Base-by-base conservation (phyloP, 2,797 vertebrate genomes). In the Mus spretus region DNA sequence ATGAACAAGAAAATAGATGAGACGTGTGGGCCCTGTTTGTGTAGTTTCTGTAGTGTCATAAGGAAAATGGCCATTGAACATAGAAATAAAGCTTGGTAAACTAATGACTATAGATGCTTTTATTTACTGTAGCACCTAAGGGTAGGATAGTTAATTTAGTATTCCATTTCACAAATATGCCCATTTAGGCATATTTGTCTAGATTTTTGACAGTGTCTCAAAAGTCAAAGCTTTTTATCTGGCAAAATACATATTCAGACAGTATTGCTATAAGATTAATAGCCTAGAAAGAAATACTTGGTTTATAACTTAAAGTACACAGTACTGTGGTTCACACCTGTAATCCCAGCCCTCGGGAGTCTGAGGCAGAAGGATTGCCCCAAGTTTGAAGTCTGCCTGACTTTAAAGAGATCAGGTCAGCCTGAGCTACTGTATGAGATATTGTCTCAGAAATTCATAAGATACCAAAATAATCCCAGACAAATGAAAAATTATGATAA, bases 231-330 rank as follows among this genome's bases (percentile, higher is more conserved):
- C 31, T 50, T n/a, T 50, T 50, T 50, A 67, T 85, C 44, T 86
- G 65, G 82, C 90, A 82, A 95, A 93, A 59, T 92, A 44, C 57
- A 9, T 81, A 44, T 86, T 91, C 55, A 82, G 31, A 92, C 87
- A 93, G 80, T 7, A 65, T 22, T 11, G 87, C 9, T 81, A 3
- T 89, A 89, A 78, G 34, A 57, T 14, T 24, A 63, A 75, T 89
- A 83, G 22, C 47, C 80, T 95, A 44, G 72, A 93, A 89, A 53
- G 44, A 83, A 65, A 84, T 34, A 22, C 65, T 80, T 85, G 28
- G 85, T 97, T 95, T 90, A 74, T 94, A 40, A 94, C 91, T 87
- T 78, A 72, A 70, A 70, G 47, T 70, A 70, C 13, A 86, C 31
- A 17, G 81, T 47, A 20, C 63, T 26, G 1, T 28, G 81, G 22